Percentiles rank a stretch among this genome's conserved stretches.
phyloP scores from a whole-genome alignment of 2,113 vertebrate species.

The Muscicapa adusta region DNA sequence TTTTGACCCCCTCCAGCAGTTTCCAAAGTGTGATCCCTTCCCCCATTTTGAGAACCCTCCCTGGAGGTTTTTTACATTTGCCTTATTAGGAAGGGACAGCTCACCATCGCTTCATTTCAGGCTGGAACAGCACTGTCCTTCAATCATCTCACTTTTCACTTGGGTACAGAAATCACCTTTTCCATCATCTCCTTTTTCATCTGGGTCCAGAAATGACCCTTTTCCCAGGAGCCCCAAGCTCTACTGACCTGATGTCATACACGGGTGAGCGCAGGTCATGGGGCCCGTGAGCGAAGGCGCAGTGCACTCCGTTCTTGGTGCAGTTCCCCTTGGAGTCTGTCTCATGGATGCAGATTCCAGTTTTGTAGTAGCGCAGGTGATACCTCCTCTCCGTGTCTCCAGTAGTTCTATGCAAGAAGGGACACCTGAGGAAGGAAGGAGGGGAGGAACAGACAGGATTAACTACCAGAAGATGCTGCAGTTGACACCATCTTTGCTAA shows the following conservation, averaged over 20 bases:
- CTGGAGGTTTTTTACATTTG: background rate
- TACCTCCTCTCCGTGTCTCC: slow-evolving; percentile 96
- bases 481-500: background rate
- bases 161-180: background rate
- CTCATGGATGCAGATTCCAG: slow-evolving; percentile 97
- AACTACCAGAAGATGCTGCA: background rate
- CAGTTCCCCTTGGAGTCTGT: slow-evolving; percentile 96
- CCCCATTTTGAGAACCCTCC: background rate
- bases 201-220: background rate
- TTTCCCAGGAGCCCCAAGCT: background rate
- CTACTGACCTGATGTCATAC: slow-evolving; percentile 89
- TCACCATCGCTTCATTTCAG: background rate
- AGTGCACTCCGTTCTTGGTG: slow-evolving; percentile 95
- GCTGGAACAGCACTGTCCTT: background rate
- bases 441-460: background rate
- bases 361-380: slow-evolving; percentile 96
- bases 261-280: slow-evolving; percentile 94
- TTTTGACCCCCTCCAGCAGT: background rate
- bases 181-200: background rate
- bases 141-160: background rate
- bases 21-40: background rate
- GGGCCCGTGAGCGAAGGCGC: slow-evolving; percentile 95
- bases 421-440: slow-evolving; percentile 76
- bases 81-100: background rate
- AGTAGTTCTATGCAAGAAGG: slow-evolving; percentile 93